A percentile compares a stretch with the other conserved stretches of the same genome.
Evolutionary conservation across 1,140 invertebrate genomes (phyloP).

Genomic region (Ceratosolen solmsi): DNA sequence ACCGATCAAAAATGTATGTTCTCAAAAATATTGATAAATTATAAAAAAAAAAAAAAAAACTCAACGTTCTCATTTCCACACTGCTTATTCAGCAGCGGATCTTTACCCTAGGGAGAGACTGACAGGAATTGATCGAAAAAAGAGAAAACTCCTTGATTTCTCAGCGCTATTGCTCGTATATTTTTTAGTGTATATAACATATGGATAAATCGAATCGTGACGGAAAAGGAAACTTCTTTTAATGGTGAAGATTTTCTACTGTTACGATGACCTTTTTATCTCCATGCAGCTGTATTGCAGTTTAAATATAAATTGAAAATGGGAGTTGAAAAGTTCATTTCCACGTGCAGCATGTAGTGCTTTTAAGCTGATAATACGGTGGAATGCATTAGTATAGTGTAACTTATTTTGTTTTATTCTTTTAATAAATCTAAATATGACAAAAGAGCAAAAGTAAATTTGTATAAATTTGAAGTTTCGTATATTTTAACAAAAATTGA

Average conservation of each 20-base stretch:
- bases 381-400: background rate
- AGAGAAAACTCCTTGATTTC: background rate
- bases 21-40: background rate
- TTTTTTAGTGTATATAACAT: background rate
- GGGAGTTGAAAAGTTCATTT: background rate
- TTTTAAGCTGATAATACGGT: background rate
- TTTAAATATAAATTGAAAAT: background rate
- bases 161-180: background rate
- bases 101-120: background rate
- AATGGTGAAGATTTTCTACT: conserved; percentile 9
- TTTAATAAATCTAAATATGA: too few species aligned
- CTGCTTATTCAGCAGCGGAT: background rate
- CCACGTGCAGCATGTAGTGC: background rate
- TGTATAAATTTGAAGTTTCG: too few species aligned
- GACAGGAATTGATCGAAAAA: conserved; percentile 1
- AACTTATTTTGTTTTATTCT: too few species aligned
- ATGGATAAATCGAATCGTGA: background rate
- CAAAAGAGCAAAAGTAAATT: too few species aligned
- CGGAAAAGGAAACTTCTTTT: background rate
- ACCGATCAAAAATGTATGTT: background rate
- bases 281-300: background rate
- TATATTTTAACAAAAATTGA: too few species aligned
- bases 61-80: background rate
- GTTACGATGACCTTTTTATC: conserved; percentile 7
- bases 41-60: background rate